These are phyloP conservation scores for Synanthedon andrenaeformis DNA, from an alignment of 2,888 invertebrate genomes.

Conservation along the genomic window DNA sequence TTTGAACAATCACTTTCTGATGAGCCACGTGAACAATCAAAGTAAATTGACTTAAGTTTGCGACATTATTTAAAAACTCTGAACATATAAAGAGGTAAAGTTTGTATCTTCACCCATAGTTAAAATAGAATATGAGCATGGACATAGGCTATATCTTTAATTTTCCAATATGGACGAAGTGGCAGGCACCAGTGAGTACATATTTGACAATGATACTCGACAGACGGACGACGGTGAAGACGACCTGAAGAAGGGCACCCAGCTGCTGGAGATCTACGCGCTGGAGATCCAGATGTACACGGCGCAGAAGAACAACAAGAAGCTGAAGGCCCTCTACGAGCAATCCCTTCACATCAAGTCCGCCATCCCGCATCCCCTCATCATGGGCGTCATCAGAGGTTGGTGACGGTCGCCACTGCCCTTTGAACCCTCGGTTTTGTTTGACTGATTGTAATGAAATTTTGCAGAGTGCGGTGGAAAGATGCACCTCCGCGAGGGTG, in stretches of 20 bases:
- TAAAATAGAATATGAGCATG: too few relatives aligned
- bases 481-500: constrained; percentile 98
- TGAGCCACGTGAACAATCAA: too few relatives aligned
- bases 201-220: too few relatives aligned
- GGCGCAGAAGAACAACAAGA: constrained; percentile 99
- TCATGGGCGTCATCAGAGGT: constrained; percentile 99
- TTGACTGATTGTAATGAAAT: too few relatives aligned
- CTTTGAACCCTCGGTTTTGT: constrained; percentile 1
- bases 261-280: constrained; percentile 97
- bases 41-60: too few relatives aligned
- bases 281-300: constrained; percentile 99
- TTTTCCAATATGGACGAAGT: too few relatives aligned
- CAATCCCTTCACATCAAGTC: constrained; percentile 98
- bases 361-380: constrained; percentile 99
- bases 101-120: too few relatives aligned
- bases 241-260: constrained; percentile 97
- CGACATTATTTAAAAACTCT: too few relatives aligned
- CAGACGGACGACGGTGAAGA: constrained; percentile 97
- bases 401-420: constrained; percentile 9
- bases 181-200: too few relatives aligned
- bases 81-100: too few relatives aligned
- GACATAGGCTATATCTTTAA: too few relatives aligned
- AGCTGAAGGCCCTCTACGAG: constrained; percentile 95
- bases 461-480: constrained; percentile 95
- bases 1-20: too few relatives aligned